These are phyloP conservation scores for Melanotaenia boesemani DNA, from an alignment of 2,797 vertebrate genomes.

Conservation along the genomic window DNA sequence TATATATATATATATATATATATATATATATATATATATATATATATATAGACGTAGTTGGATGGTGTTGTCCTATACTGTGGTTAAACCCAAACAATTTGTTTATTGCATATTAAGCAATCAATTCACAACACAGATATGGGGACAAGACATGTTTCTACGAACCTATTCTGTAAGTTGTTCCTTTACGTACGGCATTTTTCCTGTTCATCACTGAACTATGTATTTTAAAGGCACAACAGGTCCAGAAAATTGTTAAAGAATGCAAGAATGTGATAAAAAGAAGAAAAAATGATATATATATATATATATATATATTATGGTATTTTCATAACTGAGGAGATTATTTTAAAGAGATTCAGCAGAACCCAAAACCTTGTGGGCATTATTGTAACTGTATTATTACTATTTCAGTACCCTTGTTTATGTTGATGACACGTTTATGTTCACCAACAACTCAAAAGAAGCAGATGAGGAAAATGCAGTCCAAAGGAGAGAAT, in stretches of 20 bases:
- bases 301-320: conserved; percentile 1
- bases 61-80: conserved; percentile 92
- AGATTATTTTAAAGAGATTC: conserved; percentile 80
- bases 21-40: conserved; percentile 7
- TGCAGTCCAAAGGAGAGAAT: conserved; percentile 30
- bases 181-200: conserved; percentile 96
- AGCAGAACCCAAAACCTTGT: conserved; percentile 53
- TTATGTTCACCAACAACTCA: conserved; percentile 14
- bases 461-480: conserved; percentile 21
- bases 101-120: conserved; percentile 94
- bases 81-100: conserved; percentile 88
- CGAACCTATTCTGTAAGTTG: conserved; percentile 90
- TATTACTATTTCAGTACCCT: conserved; percentile 21
- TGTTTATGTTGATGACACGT: conserved; percentile 19
- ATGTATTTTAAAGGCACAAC: conserved; percentile 91
- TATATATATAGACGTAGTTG: conserved; percentile 69
- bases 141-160: conserved; percentile 92
- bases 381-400: conserved; percentile 62
- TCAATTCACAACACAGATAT: conserved; percentile 82
- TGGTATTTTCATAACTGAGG: conserved; percentile 80
- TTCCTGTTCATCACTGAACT: conserved; percentile 91
- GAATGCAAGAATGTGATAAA: conserved; percentile 67
- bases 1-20: not conserved
- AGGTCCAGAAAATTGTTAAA: conserved; percentile 83
- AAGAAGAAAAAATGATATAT: conserved; percentile 17